phyloP scores from a whole-genome alignment of 2,888 invertebrate genomes.

The Rotaria sp. region DNA sequence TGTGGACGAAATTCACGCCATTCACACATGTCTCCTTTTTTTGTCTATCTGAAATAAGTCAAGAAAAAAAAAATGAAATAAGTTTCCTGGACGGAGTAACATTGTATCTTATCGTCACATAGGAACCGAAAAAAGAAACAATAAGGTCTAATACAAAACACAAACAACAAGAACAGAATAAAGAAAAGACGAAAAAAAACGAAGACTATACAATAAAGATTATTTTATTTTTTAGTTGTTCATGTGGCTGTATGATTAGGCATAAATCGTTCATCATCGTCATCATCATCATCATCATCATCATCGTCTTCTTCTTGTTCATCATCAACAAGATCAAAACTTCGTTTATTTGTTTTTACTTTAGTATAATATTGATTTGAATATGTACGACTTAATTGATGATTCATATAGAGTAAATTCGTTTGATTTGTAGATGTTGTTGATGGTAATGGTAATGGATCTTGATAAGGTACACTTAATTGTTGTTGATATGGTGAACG shows the following conservation, averaged over 20 bases:
- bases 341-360: background rate
- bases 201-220: background rate
- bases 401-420: background rate
- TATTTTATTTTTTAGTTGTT: background rate
- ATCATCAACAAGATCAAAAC: background rate
- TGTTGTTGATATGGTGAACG: background rate
- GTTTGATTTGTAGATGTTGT: background rate
- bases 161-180: background rate
- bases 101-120: constrained; percentile 22
- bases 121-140: background rate
- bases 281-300: background rate
- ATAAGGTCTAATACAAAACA: constrained; percentile 9
- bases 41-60: background rate
- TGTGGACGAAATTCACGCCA: constrained; percentile 22
- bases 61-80: background rate
- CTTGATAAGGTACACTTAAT: constrained; percentile 13
- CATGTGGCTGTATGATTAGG: background rate
- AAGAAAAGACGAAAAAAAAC: background rate
- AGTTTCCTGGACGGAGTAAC: constrained; percentile 18
- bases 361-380: background rate
- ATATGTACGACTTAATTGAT: constrained; percentile 20
- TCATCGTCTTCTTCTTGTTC: background rate
- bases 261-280: background rate
- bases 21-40: background rate
- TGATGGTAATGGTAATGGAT: background rate